These are phyloP conservation scores for Nesometra sesokonis DNA, from an alignment of 35 echinoderm and acorn worm species.

Conservation along the genomic window DNA sequence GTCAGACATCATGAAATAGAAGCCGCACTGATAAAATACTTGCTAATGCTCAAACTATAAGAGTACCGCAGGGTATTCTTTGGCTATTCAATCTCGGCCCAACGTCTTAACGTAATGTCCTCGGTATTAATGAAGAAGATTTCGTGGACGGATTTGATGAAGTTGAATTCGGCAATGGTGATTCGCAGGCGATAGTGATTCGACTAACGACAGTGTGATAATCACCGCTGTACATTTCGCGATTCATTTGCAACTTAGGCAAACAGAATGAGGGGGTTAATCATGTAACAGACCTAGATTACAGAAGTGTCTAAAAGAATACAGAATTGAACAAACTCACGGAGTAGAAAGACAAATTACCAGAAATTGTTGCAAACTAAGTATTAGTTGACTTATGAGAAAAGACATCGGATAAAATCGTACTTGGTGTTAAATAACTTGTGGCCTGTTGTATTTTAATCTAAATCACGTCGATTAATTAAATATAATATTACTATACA, in stretches of 20 bases:
- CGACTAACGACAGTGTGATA: neutral
- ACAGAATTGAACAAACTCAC: neutral
- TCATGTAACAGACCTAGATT: neutral
- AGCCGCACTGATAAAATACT: neutral
- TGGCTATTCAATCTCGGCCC: neutral
- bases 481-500: too few species aligned
- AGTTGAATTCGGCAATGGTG: neutral
- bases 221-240: neutral
- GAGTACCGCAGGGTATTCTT: neutral
- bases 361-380: neutral
- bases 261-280: neutral
- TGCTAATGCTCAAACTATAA: neutral
- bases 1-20: neutral
- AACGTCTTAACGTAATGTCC: neutral
- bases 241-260: neutral
- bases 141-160: neutral
- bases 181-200: neutral
- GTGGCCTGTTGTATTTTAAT: neutral
- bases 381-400: neutral
- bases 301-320: neutral
- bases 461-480: neutral
- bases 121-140: neutral
- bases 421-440: neutral
- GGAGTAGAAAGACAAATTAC: neutral
- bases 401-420: neutral